These are phyloP conservation scores for Calliopsis andreniformis DNA, from an alignment of 1,140 invertebrate genomes.

Conservation along the genomic window DNA sequence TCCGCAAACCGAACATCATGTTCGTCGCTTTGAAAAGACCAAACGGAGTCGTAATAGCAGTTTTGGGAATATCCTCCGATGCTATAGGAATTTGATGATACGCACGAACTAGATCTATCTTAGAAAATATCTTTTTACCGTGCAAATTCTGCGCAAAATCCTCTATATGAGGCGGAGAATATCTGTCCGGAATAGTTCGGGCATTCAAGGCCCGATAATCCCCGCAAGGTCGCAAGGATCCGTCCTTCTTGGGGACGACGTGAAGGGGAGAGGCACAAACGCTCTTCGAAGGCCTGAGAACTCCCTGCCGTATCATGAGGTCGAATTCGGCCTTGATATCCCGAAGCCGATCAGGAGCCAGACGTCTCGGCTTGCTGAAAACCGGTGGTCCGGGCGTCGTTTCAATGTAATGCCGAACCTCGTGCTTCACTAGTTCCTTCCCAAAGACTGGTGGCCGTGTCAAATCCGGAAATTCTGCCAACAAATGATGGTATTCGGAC, in stretches of 20 bases:
- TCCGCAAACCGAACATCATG: neutral
- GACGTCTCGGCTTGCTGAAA: slow-evolving; percentile 65
- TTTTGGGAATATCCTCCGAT: neutral
- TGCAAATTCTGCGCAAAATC: neutral
- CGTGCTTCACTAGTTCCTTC: slow-evolving; percentile 1
- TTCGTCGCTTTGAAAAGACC: neutral
- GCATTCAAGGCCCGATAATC: neutral
- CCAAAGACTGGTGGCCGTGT: neutral
- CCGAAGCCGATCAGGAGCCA: slow-evolving; percentile 65
- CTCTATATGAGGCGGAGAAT: neutral
- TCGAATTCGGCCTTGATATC: neutral
- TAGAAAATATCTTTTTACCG: neutral
- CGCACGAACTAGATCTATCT: neutral
- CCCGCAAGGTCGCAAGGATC: neutral
- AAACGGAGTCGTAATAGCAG: neutral
- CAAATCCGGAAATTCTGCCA: slow-evolving; percentile 20
- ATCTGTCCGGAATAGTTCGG: neutral
- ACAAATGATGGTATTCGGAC: neutral
- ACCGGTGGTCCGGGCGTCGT: slow-evolving; percentile 71
- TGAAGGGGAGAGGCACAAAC: neutral
- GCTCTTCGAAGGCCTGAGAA: neutral
- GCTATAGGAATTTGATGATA: neutral
- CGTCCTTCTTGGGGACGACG: neutral
- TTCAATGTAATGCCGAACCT: slow-evolving; percentile 44
- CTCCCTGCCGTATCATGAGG: neutral